Evolutionary conservation across 2,797 vertebrate genomes (phyloP).

Genomic region (Hydrocynus forskahlii): DNA sequence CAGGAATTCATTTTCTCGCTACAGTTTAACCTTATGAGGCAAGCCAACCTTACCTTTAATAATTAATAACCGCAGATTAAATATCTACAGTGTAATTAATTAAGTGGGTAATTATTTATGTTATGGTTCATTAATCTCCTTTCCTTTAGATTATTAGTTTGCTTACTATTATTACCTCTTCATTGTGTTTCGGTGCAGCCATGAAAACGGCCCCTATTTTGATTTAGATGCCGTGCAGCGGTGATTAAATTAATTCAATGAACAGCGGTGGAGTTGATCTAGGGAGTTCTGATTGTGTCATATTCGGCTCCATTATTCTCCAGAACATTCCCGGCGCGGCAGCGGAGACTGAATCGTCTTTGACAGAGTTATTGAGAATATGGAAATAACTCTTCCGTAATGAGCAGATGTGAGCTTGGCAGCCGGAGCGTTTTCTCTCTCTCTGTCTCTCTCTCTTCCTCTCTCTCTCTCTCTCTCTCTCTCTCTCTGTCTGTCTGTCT

Average conservation of each 20-base stretch:
- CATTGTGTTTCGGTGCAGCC: conserved; percentile 19
- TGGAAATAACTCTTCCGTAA: conserved; percentile 61
- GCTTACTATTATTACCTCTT: conserved; percentile 51
- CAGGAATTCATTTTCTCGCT: conserved; percentile 47
- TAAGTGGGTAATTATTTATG: conserved; percentile 79
- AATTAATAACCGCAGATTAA: conserved; percentile 60
- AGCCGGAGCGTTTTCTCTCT: conserved; percentile 28
- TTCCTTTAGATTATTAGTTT: conserved; percentile 68
- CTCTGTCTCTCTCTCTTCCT: conserved; percentile 14
- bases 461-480: not conserved
- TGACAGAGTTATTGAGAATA: conserved; percentile 66
- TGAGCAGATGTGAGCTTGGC: conserved; percentile 64
- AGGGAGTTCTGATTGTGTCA: conserved; percentile 53
- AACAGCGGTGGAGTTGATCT: conserved; percentile 43
- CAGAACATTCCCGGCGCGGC: conserved; percentile 44
- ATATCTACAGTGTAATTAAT: conserved; percentile 70
- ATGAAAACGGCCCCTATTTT: conserved; percentile 37
- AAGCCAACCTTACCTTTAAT: conserved; percentile 54
- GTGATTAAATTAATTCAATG: conserved; percentile 48
- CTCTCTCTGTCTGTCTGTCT: conserved; percentile 6
- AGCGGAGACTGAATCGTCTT: conserved; percentile 48
- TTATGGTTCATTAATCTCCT: conserved; percentile 78
- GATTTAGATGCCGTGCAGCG: conserved; percentile 15
- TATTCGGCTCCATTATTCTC: conserved; percentile 57
- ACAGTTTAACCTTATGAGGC: conserved; percentile 43